phyloP scores from a whole-genome alignment of 2,797 vertebrate species.

The Sebastes baramenuke region DNA sequence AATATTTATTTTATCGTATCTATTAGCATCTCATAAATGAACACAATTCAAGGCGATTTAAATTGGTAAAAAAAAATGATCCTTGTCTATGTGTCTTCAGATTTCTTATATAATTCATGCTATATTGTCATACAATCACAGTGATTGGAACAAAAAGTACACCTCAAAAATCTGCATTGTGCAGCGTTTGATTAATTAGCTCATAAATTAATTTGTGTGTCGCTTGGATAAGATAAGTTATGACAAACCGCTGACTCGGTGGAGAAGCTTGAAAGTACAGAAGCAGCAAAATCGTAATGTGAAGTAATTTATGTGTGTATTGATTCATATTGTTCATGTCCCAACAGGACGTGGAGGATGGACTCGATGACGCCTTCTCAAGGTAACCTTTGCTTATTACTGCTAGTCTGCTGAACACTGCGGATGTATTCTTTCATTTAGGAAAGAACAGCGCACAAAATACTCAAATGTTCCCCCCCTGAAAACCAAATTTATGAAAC shows the following conservation, averaged over 20 bases:
- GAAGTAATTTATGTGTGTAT: neutral
- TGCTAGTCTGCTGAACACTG: neutral
- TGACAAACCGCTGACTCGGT: conserved; percentile 21
- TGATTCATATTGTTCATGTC: conserved; percentile 49
- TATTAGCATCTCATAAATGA: neutral
- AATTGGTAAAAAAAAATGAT: neutral
- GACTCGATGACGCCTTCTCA: conserved; percentile 83
- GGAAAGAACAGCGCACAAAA: neutral
- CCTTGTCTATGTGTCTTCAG: neutral
- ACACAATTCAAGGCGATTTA: neutral
- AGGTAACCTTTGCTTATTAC: conserved; percentile 77
- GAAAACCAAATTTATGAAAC: neutral
- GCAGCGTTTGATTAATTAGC: neutral
- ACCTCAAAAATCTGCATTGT: neutral
- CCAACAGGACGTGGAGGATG: conserved; percentile 86
- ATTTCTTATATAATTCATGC: neutral
- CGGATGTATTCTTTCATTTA: neutral
- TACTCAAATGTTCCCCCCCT: neutral
- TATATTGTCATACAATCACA: neutral
- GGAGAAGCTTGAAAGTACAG: neutral
- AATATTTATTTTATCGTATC: neutral
- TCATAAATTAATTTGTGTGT: neutral
- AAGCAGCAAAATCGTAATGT: conserved; percentile 5
- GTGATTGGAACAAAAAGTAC: neutral
- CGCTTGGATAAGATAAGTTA: neutral